phyloP scores from a whole-genome alignment of 2,888 invertebrate species.

The Suillia variegata region DNA sequence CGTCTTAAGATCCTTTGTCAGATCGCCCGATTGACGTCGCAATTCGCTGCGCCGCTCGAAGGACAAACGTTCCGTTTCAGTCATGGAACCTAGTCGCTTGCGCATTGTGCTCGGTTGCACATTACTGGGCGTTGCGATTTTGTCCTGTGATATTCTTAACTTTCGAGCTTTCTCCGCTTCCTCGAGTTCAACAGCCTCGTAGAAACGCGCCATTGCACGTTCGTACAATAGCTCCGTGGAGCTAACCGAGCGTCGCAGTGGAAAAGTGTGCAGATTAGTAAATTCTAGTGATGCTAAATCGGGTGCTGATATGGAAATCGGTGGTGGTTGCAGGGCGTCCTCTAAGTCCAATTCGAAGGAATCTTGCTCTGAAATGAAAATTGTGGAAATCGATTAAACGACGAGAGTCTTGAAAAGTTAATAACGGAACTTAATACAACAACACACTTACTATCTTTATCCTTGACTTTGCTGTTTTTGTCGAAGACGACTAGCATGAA shows the following conservation, averaged over 20 bases:
- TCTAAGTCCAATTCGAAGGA: conserved; percentile 70
- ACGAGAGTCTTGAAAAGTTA: too few relatives aligned
- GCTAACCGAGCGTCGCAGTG: conserved; percentile 75
- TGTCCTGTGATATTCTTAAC: conserved; percentile 45
- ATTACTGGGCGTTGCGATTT: conserved; percentile 35
- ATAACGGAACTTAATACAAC: too few relatives aligned
- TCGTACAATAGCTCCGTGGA: conserved; percentile 84
- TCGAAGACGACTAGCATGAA: conserved; percentile 78
- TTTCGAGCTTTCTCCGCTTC: conserved; percentile 66
- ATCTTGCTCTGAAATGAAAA: conserved; percentile 61
- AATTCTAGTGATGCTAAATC: conserved; percentile 73
- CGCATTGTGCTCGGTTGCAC: conserved; percentile 41
- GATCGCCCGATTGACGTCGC: conserved; percentile 63
- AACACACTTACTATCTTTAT: conserved; percentile 63
- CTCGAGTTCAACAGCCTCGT: conserved; percentile 77
- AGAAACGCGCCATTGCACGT: conserved; percentile 80
- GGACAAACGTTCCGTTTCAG: conserved; percentile 61
- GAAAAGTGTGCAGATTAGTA: conserved; percentile 61
- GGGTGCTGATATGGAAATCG: conserved; percentile 81
- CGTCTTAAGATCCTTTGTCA: conserved; percentile 42
- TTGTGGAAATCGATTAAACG: neutral
- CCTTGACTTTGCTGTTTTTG: conserved; percentile 64
- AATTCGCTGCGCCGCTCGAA: conserved; percentile 63
- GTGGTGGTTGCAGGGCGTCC: conserved; percentile 75
- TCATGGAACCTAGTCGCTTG: conserved; percentile 64